These are phyloP conservation scores for Petrocephalus zakoni DNA, from an alignment of 2,113 vertebrate species.

Conservation along the genomic window DNA sequence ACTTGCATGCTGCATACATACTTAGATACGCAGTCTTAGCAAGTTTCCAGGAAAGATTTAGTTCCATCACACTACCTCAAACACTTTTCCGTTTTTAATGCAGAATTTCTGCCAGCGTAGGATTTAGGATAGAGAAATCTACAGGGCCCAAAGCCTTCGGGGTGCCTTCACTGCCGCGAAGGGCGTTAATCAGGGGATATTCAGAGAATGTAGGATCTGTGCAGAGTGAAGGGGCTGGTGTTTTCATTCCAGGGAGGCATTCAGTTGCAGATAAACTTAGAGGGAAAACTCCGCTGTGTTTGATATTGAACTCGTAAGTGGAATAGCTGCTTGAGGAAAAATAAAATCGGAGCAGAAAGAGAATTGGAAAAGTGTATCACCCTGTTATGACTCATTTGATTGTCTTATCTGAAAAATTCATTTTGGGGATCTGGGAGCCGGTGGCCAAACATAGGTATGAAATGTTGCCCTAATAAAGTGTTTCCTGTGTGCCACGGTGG, in stretches of 20 bases:
- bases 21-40: not conserved
- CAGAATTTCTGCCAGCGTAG: not conserved
- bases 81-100: not conserved
- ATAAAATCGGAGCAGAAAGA: not conserved
- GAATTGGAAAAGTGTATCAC: not conserved
- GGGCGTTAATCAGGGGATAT: not conserved
- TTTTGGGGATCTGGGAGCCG: not conserved
- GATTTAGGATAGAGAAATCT: not conserved
- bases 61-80: not conserved
- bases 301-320: not conserved
- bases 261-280: not conserved
- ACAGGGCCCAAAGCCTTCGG: not conserved
- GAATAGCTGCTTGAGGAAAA: not conserved
- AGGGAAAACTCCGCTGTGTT: not conserved
- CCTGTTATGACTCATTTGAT: not conserved
- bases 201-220: not conserved
- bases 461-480: not conserved
- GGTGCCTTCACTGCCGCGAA: not conserved
- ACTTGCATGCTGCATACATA: not conserved
- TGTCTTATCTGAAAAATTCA: not conserved
- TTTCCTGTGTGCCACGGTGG: conserved; percentile 50
- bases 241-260: not conserved
- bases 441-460: not conserved
- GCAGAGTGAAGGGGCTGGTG: not conserved
- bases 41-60: not conserved